Conservation (phyloP, 2,113 vertebrate species). For the Anoura caudifer region DNA sequence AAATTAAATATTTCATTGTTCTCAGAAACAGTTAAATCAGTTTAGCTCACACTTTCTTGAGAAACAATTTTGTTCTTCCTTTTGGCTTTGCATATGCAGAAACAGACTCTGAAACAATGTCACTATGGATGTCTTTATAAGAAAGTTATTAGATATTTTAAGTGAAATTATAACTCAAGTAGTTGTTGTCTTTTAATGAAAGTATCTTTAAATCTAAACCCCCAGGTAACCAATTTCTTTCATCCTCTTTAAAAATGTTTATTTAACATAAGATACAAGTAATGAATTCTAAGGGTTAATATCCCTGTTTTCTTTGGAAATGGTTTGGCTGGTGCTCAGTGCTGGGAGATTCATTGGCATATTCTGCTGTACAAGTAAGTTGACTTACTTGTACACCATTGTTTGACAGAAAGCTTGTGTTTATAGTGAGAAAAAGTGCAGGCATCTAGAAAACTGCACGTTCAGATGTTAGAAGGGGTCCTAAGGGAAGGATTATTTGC, state of each 20-base stretch:
- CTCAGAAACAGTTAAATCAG: not conserved
- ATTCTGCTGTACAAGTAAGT: not conserved
- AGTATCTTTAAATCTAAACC: not conserved
- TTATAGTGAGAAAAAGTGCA: conserved; percentile 36
- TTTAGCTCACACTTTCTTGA: not conserved
- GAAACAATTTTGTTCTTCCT: not conserved
- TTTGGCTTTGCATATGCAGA: not conserved
- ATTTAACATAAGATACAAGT: not conserved
- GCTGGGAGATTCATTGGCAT: not conserved
- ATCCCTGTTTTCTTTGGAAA: conserved; percentile 9
- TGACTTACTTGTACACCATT: not conserved
- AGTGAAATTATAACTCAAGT: not conserved
- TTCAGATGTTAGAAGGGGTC: not conserved
- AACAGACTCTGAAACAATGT: not conserved
- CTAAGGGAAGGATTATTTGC: not conserved
- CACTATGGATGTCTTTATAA: not conserved
- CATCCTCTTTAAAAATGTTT: not conserved
- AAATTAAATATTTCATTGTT: not conserved
- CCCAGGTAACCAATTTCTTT: not conserved
- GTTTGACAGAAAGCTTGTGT: conserved; percentile 37
- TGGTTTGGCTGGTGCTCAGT: not conserved
- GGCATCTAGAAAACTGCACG: not conserved
- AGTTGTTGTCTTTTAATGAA: not conserved
- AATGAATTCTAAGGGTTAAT: not conserved
- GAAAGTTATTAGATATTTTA: not conserved